Conservation (phyloP, 2,797 vertebrate genomes). For the Okamejei kenojei region DNA sequence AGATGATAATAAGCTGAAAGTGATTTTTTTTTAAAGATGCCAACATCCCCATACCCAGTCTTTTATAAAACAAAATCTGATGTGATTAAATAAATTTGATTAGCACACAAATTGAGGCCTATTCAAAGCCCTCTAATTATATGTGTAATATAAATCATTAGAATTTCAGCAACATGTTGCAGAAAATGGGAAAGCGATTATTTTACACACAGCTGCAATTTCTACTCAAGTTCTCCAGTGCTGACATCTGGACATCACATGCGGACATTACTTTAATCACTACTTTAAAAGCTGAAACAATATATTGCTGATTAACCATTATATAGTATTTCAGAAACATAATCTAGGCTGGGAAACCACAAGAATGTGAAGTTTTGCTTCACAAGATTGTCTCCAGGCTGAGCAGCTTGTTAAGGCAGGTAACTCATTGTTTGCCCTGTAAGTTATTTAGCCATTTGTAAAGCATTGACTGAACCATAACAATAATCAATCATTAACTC, state of each 20-base stretch:
- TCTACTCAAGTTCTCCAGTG: not conserved
- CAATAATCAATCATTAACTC: not conserved
- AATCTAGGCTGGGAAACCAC: not conserved
- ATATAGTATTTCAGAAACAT: slow-evolving; percentile 9
- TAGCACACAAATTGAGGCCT: not conserved
- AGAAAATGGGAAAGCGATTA: not conserved
- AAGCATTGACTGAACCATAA: not conserved
- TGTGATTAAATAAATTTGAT: not conserved
- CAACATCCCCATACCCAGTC: not conserved
- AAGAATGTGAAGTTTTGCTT: not conserved
- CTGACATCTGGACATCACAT: not conserved
- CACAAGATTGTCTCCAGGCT: not conserved
- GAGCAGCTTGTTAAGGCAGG: not conserved
- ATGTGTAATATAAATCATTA: not conserved
- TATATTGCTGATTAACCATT: not conserved
- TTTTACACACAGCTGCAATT: slow-evolving; percentile 21
- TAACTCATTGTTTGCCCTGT: not conserved
- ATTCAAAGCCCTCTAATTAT: not conserved
- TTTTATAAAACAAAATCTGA: not conserved
- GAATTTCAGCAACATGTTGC: not conserved
- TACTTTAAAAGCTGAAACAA: not conserved
- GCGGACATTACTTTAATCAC: not conserved
- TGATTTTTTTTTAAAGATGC: no score
- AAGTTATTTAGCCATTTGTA: not conserved
- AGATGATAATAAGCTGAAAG: not conserved